phyloP scores from a whole-genome alignment of 2,888 invertebrate species.

The Allacma fusca region DNA sequence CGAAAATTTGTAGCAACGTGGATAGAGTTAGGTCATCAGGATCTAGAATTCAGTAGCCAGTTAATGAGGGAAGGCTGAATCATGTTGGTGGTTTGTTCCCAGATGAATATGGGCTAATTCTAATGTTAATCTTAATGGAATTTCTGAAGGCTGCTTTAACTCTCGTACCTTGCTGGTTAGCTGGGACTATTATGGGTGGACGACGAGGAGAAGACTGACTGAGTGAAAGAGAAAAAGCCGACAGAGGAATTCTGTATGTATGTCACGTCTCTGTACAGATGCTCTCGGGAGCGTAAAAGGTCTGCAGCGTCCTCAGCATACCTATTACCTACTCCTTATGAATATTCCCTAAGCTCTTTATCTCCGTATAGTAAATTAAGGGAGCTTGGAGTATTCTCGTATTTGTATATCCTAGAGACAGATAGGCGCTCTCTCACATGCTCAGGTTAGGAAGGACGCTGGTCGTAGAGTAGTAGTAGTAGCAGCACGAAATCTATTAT shows the following conservation, averaged over 20 bases:
- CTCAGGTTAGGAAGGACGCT: neutral
- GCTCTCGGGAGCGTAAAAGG: too few relatives aligned
- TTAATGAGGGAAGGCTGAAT: constrained; percentile 51
- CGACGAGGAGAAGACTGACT: constrained; percentile 36
- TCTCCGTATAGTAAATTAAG: neutral
- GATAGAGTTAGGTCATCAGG: constrained; percentile 33
- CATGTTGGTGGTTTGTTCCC: constrained; percentile 41
- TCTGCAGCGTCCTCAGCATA: too few relatives aligned
- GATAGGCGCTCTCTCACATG: neutral
- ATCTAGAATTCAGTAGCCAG: constrained; percentile 37
- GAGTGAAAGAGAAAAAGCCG: constrained; percentile 46
- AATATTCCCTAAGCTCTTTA: too few relatives aligned
- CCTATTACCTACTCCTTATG: too few relatives aligned
- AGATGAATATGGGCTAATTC: constrained; percentile 53
- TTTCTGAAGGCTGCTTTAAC: constrained; percentile 48
- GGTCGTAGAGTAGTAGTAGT: neutral
- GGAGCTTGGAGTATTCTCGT: neutral
- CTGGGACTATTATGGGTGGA: constrained; percentile 1
- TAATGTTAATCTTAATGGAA: constrained; percentile 49
- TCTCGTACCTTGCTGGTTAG: neutral
- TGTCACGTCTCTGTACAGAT: constrained; percentile 13
- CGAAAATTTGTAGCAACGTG: too few relatives aligned
- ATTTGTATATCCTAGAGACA: neutral
- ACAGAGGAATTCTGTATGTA: constrained; percentile 43
- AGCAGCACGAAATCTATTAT: constrained; percentile 16